Percentiles rank a stretch among this genome's conserved stretches.
These are phyloP conservation scores for Aphis craccivora DNA, from an alignment of 1,140 invertebrate genomes.

Conservation along the genomic window DNA sequence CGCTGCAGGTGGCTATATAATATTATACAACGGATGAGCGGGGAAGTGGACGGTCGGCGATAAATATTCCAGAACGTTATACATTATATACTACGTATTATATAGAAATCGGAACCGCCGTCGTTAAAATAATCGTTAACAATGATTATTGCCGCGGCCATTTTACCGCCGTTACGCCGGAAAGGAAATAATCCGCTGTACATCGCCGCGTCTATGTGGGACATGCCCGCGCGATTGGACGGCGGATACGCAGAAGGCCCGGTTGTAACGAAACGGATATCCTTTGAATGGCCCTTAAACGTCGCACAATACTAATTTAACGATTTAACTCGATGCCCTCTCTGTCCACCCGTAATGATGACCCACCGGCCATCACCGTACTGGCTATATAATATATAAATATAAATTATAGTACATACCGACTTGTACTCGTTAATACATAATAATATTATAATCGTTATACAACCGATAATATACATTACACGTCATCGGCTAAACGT, in stretches of 20 bases:
- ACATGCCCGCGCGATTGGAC: not conserved
- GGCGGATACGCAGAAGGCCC: not conserved
- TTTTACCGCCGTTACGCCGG: slow-evolving; percentile 17
- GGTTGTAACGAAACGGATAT: slow-evolving; percentile 45
- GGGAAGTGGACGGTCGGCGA: not conserved
- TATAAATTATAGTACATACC: not conserved
- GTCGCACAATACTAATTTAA: slow-evolving; percentile 21
- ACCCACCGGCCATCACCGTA: not conserved
- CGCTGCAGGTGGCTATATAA: not conserved
- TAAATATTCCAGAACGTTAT: not conserved
- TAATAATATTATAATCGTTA: not conserved
- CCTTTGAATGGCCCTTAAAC: slow-evolving; percentile 33
- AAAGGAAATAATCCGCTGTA: slow-evolving; percentile 38
- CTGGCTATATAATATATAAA: not conserved
- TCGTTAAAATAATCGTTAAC: slow-evolving; percentile 30
- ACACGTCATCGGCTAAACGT: not conserved
- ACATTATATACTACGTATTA: not conserved
- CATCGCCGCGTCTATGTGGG: not conserved
- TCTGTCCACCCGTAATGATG: not conserved
- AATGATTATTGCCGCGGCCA: not conserved
- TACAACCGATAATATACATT: not conserved
- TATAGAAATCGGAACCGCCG: slow-evolving; percentile 6
- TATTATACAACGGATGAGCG: not conserved
- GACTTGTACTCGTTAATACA: not conserved
- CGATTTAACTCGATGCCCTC: slow-evolving; percentile 34